A percentile compares a stretch with the other conserved stretches of the same genome.
Evolutionary conservation across 2,888 invertebrate species (phyloP).

Genomic region (Zhuqinia jingwanae): DNA sequence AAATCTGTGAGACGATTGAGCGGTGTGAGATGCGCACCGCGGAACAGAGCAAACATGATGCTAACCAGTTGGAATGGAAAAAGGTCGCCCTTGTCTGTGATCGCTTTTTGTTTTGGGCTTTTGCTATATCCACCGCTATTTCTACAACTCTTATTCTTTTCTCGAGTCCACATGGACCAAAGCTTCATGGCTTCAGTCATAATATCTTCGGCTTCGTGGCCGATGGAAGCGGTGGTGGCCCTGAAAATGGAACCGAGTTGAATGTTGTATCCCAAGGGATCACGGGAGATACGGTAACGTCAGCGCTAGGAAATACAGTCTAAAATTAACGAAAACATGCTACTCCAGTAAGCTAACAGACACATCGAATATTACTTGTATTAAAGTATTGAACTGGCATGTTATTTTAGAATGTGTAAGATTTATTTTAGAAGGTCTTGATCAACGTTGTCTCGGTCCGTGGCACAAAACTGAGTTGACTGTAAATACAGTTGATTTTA

Average conservation of each 20-base stretch:
- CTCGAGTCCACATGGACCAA: conserved; percentile 85
- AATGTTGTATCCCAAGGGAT: background rate
- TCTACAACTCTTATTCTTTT: conserved; percentile 90
- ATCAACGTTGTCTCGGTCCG: no score
- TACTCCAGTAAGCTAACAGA: no score
- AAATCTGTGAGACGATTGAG: conserved; percentile 89
- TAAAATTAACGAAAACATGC: no score
- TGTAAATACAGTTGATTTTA: no score
- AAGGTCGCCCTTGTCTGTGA: conserved; percentile 92
- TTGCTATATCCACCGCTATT: conserved; percentile 88
- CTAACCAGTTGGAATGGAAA: conserved; percentile 92
- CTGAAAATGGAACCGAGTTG: background rate
- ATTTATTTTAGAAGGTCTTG: no score
- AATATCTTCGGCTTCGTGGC: conserved; percentile 46
- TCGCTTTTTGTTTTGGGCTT: conserved; percentile 88
- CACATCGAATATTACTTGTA: no score
- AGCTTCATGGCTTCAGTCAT: conserved; percentile 46
- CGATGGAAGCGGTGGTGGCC: background rate
- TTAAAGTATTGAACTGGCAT: no score
- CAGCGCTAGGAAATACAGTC: background rate
- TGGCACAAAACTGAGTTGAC: no score
- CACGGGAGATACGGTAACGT: background rate
- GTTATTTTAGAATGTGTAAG: no score
- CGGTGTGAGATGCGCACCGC: conserved; percentile 89
- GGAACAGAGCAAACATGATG: conserved; percentile 89